Base-by-base conservation (phyloP, 2,888 invertebrate genomes). In the Tetranychus truncatus region DNA sequence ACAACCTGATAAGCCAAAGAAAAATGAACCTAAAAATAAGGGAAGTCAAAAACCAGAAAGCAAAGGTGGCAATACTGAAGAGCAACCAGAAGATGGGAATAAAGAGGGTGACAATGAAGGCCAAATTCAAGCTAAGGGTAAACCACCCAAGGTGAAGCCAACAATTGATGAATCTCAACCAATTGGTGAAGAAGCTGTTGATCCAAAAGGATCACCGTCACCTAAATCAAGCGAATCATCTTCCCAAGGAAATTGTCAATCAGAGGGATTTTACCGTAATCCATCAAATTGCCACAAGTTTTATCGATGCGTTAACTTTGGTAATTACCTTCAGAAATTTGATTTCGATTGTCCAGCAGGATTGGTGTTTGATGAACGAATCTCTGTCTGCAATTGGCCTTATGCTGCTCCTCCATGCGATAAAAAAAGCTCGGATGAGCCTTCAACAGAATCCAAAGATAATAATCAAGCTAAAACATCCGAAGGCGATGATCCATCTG, bases 301-400 rank as follows among this genome's bases (percentile, higher is more conserved):
- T 84, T 90, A 90, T 82, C 87, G 90, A 76, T 91, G 90, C 81
- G 90, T 90, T 11, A 11, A n/a, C 45, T 72, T 73, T 72, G 74
- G 46, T 11, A 78, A 77, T 20, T 77, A 76, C n/a, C 74, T 72
- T 9, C 78, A 77, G 24, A 72, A 77, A 15, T 78, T 77, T 69
- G 77, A 78, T 69, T 79, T 79, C 55, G 76, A 76, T 65, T 79
- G 79, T 71, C 78, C 78, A 2, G 77, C 74, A 45, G 79, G 78
- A 18, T 72, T 78, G 7, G 77, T 78, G 24, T 79, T 79, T 71
- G 79, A 79, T 74, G 79, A 79, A 73, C 75, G 76, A 11, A 77
- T 77, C 44, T 76, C 76, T 24, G 79, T 79, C 1, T 79, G 79
- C 74, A 79, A 78, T 74, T 79, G 78, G 78, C 79, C 79, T 7